Evolutionary conservation across 2,113 vertebrate species (phyloP), one percentile per base, ranked within the genome.

Genomic region (Paradisaea rubra): DNA sequence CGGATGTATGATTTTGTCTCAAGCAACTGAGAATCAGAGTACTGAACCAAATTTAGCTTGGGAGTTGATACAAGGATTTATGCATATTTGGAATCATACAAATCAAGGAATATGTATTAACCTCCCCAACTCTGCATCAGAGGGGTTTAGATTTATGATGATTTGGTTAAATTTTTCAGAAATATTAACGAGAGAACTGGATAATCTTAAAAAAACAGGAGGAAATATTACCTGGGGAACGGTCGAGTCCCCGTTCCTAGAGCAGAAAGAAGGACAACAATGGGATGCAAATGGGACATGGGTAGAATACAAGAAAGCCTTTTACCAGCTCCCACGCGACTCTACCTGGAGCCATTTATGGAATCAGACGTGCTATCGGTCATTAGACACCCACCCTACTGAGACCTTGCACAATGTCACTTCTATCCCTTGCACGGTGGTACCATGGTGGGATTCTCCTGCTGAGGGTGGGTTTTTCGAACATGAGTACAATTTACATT

Each of bases 51-150:
- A 85, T 85, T 85, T 91, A 44, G 88, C 81, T 35, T 91, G 88
- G 88, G 66, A 91, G 41, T 72, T 91, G 81, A 91, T 91, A 72
- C 88, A 91, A 72, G 88, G 88, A 72, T 85, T 91, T 91, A 85
- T 85, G 88, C 81, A 79, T 72, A 91, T 91, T 72, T 85, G 81
- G 88, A 91, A 91, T 64, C 73, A 91, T 25, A 91, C 81, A 7
- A 79, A 91, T 72, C 73, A 91, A 71, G 88, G 88, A 52, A 91
- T 91, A 79, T 91, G 81, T 45, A 65, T 91, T 59, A 79, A 72
- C 45, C 88, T 85, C 15, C 81, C 88, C 39, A 65, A 45, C n/a
- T 85, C 88, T 23, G 33, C 73, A n/a, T 72, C 88, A 53, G 66
- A 85, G 24, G 88, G 87, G 42, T 35, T 89, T 77, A 89, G 80